These are phyloP conservation scores for Quiscalus mexicanus DNA, from an alignment of 2,113 vertebrate species.

Conservation along the genomic window DNA sequence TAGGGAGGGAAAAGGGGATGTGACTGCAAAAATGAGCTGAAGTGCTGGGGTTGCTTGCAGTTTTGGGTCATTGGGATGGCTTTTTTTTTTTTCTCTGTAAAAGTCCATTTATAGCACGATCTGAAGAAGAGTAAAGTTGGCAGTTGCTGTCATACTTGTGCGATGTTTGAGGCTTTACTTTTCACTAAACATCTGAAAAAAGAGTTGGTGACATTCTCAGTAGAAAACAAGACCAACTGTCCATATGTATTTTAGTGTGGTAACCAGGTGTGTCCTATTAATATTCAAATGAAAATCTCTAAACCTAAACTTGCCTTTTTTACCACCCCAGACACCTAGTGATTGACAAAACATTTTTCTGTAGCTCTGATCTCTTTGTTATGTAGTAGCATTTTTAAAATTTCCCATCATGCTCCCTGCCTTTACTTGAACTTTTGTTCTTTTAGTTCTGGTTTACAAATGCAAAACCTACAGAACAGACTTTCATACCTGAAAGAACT, in stretches of 20 bases:
- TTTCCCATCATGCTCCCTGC: background rate
- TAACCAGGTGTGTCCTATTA: background rate
- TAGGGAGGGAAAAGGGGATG: background rate
- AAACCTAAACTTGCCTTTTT: background rate
- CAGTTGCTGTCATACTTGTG: background rate
- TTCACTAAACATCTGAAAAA: background rate
- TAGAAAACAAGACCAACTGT: background rate
- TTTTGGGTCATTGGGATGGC: background rate
- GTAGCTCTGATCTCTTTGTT: background rate
- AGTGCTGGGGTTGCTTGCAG: background rate
- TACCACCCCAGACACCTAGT: background rate
- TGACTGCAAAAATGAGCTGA: background rate
- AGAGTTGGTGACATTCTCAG: background rate
- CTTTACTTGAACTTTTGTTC: background rate
- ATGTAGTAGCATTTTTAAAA: background rate
- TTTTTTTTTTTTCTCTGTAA: background rate
- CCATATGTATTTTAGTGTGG: background rate
- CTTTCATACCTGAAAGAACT: background rate
- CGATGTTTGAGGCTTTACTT: background rate
- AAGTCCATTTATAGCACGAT: background rate
- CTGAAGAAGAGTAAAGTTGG: constrained; percentile 17
- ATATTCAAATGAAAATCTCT: background rate
- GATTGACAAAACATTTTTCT: background rate
- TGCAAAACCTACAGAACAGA: background rate
- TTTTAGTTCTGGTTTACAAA: background rate